A percentile compares a stretch with the other conserved stretches of the same genome.
Conservation (phyloP, 2,113 vertebrate genomes). For the Tachycineta bicolor region DNA sequence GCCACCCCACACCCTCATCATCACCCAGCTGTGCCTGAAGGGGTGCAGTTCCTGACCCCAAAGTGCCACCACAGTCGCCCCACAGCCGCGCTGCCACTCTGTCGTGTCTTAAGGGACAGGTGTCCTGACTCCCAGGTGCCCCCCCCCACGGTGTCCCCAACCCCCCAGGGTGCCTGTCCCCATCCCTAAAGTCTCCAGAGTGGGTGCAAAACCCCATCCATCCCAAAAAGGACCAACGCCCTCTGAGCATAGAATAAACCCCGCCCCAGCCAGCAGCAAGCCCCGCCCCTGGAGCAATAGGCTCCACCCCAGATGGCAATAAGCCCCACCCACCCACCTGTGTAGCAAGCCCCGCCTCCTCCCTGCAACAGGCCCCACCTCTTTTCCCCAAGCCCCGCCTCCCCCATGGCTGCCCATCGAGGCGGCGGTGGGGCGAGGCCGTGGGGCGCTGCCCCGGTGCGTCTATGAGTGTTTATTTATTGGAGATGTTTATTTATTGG, state of each 20-base stretch:
- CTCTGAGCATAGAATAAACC: background rate
- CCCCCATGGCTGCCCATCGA: background rate
- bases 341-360: background rate
- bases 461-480: constrained; percentile 83
- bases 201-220: background rate
- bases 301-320: background rate
- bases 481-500: constrained; percentile 84
- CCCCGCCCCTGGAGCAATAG: background rate
- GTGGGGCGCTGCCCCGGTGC: constrained; percentile 42
- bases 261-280: background rate
- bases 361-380: background rate
- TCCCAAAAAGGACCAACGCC: background rate
- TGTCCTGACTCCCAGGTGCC: background rate
- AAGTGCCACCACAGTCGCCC: background rate
- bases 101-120: background rate
- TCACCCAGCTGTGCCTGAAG: background rate
- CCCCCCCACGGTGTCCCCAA: too few relatives aligned
- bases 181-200: background rate
- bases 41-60: background rate
- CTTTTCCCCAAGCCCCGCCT: rapidly evolving
- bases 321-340: background rate
- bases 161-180: background rate
- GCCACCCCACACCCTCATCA: background rate
- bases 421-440: background rate
- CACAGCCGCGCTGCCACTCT: background rate